Conservation (phyloP, 2,113 vertebrate genomes). For the Urocitellus parryii region DNA sequence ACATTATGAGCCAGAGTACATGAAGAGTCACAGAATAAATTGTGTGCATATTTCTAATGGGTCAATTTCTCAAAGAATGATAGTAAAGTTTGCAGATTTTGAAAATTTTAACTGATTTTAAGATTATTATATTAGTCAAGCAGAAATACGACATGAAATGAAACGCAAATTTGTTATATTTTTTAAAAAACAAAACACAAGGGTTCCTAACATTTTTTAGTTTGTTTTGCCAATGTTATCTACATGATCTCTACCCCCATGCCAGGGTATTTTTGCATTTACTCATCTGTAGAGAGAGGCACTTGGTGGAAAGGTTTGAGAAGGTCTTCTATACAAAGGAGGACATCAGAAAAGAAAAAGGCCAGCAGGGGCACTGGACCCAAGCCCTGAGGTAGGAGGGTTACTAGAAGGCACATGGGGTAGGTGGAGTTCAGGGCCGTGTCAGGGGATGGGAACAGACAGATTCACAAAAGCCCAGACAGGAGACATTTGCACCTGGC, state of each 20-base stretch:
- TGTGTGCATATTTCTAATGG: not conserved
- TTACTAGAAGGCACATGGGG: fast-evolving
- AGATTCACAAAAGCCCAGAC: not conserved
- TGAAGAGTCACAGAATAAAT: not conserved
- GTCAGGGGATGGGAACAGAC: not conserved
- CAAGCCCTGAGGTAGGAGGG: not conserved
- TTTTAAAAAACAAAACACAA: not conserved
- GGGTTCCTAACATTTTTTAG: not conserved
- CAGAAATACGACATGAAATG: not conserved
- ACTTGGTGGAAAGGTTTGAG: not conserved
- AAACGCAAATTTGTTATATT: not conserved
- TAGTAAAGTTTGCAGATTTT: not conserved
- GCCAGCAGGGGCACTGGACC: not conserved
- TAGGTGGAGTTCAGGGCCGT: not conserved
- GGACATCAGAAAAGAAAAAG: not conserved
- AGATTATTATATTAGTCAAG: not conserved
- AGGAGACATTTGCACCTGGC: not conserved
- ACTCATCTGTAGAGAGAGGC: not conserved
- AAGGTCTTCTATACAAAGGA: not conserved
- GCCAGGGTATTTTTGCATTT: not conserved
- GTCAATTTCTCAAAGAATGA: not conserved
- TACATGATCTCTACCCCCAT: not conserved
- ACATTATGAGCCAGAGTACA: not conserved
- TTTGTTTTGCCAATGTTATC: not conserved
- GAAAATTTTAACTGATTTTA: not conserved